A percentile compares a stretch with the other conserved stretches of the same genome.
Evolutionary conservation across 2,797 vertebrate genomes (phyloP).

Genomic region (Hydrocynus forskahlii): DNA sequence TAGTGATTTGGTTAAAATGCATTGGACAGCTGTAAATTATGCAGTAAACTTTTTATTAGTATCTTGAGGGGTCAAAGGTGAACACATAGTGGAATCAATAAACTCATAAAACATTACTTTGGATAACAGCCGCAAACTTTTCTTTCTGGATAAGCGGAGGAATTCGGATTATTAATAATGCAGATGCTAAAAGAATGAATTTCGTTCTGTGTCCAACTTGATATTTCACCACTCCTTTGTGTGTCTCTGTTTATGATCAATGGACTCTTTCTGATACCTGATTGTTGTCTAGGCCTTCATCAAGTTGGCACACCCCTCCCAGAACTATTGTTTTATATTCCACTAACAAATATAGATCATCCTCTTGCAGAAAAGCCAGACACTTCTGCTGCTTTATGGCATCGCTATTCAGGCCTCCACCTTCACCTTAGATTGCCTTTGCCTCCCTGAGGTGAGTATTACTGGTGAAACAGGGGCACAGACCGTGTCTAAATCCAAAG

Average conservation of each 20-base stretch:
- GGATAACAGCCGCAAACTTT: conserved; percentile 40
- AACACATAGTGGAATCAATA: conserved; percentile 55
- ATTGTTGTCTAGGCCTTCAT: conserved; percentile 62
- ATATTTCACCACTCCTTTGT: conserved; percentile 54
- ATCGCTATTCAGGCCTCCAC: conserved; percentile 49
- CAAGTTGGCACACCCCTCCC: conserved; percentile 61
- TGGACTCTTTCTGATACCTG: conserved; percentile 63
- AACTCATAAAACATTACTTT: conserved; percentile 51
- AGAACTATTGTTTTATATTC: conserved; percentile 71
- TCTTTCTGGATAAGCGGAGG: conserved; percentile 60
- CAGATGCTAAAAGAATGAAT: conserved; percentile 37
- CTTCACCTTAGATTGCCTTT: conserved; percentile 69
- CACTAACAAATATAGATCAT: conserved; percentile 68
- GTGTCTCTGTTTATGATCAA: conserved; percentile 72
- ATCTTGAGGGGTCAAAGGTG: conserved; percentile 25
- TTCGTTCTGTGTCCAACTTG: conserved; percentile 56
- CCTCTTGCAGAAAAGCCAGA: conserved; percentile 60
- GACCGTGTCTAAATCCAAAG: conserved; percentile 22
- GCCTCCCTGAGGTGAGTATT: conserved; percentile 38
- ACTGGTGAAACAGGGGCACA: conserved; percentile 47
- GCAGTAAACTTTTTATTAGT: conserved; percentile 39
- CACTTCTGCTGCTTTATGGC: conserved; percentile 67
- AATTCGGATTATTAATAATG: conserved; percentile 22
- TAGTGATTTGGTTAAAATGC: background rate
- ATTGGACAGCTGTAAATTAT: conserved; percentile 23